Evolutionary conservation across 2,888 invertebrate genomes (phyloP).

Genomic region (Oeneis ivallda): DNA sequence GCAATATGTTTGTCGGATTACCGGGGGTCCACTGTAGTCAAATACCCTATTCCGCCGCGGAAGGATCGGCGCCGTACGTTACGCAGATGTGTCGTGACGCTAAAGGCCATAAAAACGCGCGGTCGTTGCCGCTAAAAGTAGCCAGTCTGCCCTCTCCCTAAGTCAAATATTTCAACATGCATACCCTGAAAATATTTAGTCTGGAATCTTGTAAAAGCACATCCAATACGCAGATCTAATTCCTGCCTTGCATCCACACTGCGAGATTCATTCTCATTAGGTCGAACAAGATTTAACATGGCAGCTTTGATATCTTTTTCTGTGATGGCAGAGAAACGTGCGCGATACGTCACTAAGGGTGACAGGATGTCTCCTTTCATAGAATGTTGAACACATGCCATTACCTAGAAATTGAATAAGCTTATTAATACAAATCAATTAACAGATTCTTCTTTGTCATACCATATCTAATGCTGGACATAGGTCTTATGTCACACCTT

Average conservation of each 20-base stretch:
- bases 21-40: too few relatives aligned
- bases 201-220: constrained; percentile 99
- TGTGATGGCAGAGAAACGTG: constrained; percentile 98
- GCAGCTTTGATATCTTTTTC: constrained; percentile 98
- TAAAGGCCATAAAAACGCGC: too few relatives aligned
- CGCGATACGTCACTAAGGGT: constrained; percentile 88
- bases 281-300: constrained; percentile 90
- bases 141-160: too few relatives aligned
- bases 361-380: constrained; percentile 86
- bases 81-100: too few relatives aligned
- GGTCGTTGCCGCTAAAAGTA: too few relatives aligned
- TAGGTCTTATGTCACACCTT: too few relatives aligned
- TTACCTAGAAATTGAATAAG: constrained; percentile 68
- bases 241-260: constrained; percentile 99
- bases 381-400: constrained; percentile 87
- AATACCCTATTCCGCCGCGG: too few relatives aligned
- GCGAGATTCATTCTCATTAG: constrained; percentile 97
- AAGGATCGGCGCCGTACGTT: too few relatives aligned
- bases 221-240: constrained; percentile 97
- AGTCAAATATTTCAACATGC: neutral
- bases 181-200: constrained; percentile 97
- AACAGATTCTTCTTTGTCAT: too few relatives aligned
- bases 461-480: too few relatives aligned
- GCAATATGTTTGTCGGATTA: too few relatives aligned
- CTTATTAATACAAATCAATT: neutral